Conservation (phyloP, 2,888 invertebrate species). For the Polyommatus icarus region DNA sequence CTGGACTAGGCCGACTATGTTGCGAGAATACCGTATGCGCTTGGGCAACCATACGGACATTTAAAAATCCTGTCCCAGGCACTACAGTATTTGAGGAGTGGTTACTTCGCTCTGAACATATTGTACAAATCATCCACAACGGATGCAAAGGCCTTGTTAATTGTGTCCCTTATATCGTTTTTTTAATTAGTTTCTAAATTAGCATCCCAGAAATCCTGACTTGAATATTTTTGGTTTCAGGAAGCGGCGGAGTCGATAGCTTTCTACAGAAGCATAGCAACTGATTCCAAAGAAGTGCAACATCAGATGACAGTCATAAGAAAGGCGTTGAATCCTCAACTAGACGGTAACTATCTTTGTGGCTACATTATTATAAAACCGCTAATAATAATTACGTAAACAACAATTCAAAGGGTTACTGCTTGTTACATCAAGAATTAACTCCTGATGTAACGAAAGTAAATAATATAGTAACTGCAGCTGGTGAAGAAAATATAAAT, state of each 20-base stretch:
- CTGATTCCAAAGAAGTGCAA: slow-evolving; percentile 22
- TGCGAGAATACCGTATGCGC: too few species aligned
- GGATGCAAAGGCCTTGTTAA: too few species aligned
- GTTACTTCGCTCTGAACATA: too few species aligned
- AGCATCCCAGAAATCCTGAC: background rate
- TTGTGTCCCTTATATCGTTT: too few species aligned
- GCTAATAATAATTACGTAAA: background rate
- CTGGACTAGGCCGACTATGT: too few species aligned
- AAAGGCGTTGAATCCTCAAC: slow-evolving; percentile 9
- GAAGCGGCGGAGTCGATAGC: slow-evolving; percentile 28
- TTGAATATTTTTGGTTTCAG: slow-evolving; percentile 1
- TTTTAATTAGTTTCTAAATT: too few species aligned
- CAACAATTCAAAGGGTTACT: background rate
- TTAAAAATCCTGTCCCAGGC: too few species aligned
- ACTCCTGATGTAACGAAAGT: background rate
- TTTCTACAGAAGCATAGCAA: slow-evolving; percentile 17
- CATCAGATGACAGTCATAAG: slow-evolving; percentile 28
- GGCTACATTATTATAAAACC: background rate
- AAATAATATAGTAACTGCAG: background rate
- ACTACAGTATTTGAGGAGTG: too few species aligned
- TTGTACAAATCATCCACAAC: too few species aligned
- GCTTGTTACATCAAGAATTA: background rate
- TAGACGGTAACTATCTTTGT: slow-evolving; percentile 14
- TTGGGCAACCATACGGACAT: too few species aligned
- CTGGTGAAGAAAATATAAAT: background rate